Conservation (phyloP, 2,113 vertebrate genomes). For the Cryptomyrus ogoouensis region DNA sequence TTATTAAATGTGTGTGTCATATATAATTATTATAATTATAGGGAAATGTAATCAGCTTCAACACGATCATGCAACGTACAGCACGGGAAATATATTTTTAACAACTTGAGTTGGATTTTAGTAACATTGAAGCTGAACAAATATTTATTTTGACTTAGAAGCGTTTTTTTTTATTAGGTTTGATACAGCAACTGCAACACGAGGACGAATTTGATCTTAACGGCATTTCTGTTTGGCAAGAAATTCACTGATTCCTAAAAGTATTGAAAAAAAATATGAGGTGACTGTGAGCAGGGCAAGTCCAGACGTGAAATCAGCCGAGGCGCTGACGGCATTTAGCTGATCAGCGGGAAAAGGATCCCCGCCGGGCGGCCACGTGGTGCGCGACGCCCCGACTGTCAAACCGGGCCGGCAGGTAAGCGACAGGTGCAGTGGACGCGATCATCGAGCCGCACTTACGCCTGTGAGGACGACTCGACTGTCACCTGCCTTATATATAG, state of each 20-base stretch:
- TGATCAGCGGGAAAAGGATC: slow-evolving; percentile 10
- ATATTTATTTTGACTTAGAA: neutral
- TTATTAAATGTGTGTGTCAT: neutral
- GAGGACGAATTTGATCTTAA: neutral
- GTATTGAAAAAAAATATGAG: neutral
- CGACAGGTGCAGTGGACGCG: slow-evolving; percentile 12
- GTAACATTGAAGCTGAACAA: neutral
- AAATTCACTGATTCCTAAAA: neutral
- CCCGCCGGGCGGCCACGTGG: neutral
- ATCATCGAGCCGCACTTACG: neutral
- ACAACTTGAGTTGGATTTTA: neutral
- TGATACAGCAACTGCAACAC: neutral
- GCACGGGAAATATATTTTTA: neutral
- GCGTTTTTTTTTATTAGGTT: neutral
- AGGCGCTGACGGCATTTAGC: neutral
- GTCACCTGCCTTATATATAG: neutral
- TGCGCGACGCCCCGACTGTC: neutral
- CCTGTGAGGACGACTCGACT: neutral
- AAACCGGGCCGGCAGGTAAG: slow-evolving; percentile 13
- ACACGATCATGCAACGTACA: neutral
- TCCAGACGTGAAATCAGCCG: slow-evolving; percentile 6
- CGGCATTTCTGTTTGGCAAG: neutral
- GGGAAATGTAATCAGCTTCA: neutral
- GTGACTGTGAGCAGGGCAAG: neutral
- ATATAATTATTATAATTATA: neutral